These are phyloP conservation scores for Calliphora vomitoria DNA, from an alignment of 2,888 invertebrate genomes.

Conservation along the genomic window DNA sequence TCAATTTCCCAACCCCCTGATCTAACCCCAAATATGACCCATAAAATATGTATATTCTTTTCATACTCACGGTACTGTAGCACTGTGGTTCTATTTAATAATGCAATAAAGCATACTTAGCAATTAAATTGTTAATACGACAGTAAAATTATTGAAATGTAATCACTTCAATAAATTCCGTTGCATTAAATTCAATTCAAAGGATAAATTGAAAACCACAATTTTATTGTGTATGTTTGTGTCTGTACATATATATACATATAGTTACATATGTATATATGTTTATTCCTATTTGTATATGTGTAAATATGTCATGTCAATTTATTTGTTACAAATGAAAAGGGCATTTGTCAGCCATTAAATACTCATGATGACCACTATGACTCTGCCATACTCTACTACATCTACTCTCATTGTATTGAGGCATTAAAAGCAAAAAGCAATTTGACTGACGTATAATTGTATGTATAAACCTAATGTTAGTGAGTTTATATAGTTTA, in stretches of 20 bases:
- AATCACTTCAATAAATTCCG: constrained; percentile 48
- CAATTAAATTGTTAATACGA: constrained; percentile 49
- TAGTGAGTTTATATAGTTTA: background rate
- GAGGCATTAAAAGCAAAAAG: background rate
- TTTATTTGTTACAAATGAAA: constrained; percentile 51
- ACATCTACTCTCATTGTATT: background rate
- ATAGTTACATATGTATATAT: background rate
- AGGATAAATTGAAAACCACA: constrained; percentile 49
- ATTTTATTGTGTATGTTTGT: background rate
- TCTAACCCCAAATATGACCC: background rate
- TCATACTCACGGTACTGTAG: background rate
- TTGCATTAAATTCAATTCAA: constrained; percentile 39
- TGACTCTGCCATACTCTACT: background rate
- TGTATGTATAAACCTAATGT: background rate
- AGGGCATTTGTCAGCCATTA: constrained; percentile 51
- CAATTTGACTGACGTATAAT: constrained; percentile 19
- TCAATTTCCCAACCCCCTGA: background rate
- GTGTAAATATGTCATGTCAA: constrained; percentile 23
- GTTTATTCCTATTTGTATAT: background rate
- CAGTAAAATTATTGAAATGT: constrained; percentile 52
- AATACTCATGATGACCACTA: constrained; percentile 21
- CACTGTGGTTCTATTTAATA: background rate
- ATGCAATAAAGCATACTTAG: constrained; percentile 25
- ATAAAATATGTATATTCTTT: background rate
- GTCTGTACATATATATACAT: background rate